Conservation (phyloP, 2,113 vertebrate genomes). For the Alethe diademata region DNA sequence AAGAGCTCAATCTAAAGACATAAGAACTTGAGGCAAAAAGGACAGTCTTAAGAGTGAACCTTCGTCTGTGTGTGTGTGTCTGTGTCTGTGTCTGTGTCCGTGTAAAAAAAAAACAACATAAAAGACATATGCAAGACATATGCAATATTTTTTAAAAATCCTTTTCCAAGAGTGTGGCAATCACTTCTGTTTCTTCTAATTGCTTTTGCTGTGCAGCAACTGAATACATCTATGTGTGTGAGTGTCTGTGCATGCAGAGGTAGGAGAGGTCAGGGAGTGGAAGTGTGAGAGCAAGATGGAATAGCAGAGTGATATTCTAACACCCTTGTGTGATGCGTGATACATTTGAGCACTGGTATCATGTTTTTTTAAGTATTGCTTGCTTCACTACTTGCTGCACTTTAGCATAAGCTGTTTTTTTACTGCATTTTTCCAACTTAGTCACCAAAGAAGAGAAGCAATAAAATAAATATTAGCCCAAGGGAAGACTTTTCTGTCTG, state of each 20-base stretch:
- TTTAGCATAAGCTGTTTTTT: not conserved
- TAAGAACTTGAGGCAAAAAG: not conserved
- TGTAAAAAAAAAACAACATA: too few relatives aligned
- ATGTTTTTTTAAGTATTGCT: not conserved
- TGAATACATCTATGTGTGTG: fast-evolving
- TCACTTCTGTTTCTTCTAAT: not conserved
- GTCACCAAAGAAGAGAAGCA: not conserved
- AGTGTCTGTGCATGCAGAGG: not conserved
- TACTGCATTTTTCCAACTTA: not conserved
- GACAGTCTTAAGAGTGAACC: not conserved
- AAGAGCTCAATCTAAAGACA: not conserved
- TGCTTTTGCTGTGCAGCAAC: not conserved
- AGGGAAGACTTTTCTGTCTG: not conserved
- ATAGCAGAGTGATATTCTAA: not conserved
- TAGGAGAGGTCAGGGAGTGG: too few relatives aligned
- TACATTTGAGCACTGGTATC: not conserved
- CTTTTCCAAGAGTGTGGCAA: not conserved
- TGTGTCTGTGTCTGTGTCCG: not conserved
- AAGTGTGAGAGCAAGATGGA: not conserved
- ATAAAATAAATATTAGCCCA: not conserved
- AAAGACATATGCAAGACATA: not conserved
- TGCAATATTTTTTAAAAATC: not conserved
- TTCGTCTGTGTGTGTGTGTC: fast-evolving
- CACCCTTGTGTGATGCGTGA: not conserved
- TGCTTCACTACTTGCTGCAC: not conserved